These are phyloP conservation scores for Babylonia areolata DNA, from an alignment of 1,140 invertebrate species.

Conservation along the genomic window DNA sequence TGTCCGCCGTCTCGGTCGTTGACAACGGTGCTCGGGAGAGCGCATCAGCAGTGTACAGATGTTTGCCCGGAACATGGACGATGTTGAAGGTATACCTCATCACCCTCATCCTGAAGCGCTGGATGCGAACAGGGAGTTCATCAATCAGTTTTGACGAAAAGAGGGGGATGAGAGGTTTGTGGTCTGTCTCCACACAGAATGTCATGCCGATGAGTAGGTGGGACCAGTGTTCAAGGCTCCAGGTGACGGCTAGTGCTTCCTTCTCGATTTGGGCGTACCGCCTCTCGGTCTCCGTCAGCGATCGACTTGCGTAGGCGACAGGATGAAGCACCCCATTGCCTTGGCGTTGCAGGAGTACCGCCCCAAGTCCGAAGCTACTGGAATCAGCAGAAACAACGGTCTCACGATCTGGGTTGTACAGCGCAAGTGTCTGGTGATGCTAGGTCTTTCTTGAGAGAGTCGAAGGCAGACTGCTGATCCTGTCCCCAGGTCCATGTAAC, in stretches of 20 bases:
- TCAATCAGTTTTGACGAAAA: slow-evolving; percentile 46
- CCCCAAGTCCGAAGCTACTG: slow-evolving; percentile 53
- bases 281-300: slow-evolving; percentile 66
- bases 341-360: slow-evolving; percentile 40
- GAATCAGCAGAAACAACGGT: slow-evolving; percentile 49
- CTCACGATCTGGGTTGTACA: too few species aligned
- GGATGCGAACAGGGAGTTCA: slow-evolving; percentile 36
- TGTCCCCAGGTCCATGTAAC: neutral
- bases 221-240: slow-evolving; percentile 77
- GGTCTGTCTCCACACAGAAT: slow-evolving; percentile 64
- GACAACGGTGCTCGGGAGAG: too few species aligned
- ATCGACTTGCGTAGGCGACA: slow-evolving; percentile 35
- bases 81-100: slow-evolving; percentile 37
- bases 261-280: slow-evolving; percentile 78
- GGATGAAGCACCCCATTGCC: slow-evolving; percentile 24
- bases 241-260: slow-evolving; percentile 76
- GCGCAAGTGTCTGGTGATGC: too few species aligned
- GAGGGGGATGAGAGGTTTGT: slow-evolving; percentile 67
- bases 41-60: too few species aligned
- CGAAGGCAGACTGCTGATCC: slow-evolving; percentile 38
- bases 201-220: slow-evolving; percentile 75
- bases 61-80: slow-evolving; percentile 49
- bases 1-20: neutral
- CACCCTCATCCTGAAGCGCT: slow-evolving; percentile 50
- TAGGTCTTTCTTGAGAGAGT: too few species aligned